These are phyloP conservation scores for Monodelphis domestica DNA, from an alignment of 2,797 vertebrate genomes.

Conservation along the genomic window DNA sequence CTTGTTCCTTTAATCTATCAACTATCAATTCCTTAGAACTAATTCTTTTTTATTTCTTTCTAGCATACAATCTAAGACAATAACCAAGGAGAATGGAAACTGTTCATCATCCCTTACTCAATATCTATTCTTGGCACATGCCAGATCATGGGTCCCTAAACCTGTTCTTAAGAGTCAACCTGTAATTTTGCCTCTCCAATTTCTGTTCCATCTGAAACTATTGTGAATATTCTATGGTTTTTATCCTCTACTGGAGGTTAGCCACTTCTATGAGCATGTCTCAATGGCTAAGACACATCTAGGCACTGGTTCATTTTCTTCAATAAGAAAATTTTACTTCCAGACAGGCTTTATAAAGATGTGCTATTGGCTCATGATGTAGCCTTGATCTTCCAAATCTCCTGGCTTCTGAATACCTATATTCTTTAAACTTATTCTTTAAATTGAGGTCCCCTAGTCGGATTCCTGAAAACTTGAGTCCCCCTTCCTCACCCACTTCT, in stretches of 20 bases:
- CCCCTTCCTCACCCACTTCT: neutral
- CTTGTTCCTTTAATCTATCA: slow-evolving; percentile 6
- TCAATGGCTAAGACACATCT: neutral
- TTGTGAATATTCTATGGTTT: neutral
- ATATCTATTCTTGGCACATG: neutral
- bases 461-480: neutral
- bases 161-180: neutral
- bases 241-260: neutral
- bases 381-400: neutral
- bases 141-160: neutral
- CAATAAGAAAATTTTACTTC: neutral
- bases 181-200: neutral
- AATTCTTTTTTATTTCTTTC: slow-evolving; percentile 3
- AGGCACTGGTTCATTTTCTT: neutral
- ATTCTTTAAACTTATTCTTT: neutral
- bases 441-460: neutral
- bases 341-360: neutral
- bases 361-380: neutral
- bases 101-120: neutral
- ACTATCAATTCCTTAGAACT: neutral
- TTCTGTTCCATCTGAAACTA: neutral
- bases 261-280: neutral
- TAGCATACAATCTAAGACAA: neutral
- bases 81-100: neutral
- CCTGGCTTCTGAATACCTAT: neutral